Evolutionary conservation across 2,888 invertebrate genomes (phyloP).

Genomic region (Caenorhabditis sp.): DNA sequence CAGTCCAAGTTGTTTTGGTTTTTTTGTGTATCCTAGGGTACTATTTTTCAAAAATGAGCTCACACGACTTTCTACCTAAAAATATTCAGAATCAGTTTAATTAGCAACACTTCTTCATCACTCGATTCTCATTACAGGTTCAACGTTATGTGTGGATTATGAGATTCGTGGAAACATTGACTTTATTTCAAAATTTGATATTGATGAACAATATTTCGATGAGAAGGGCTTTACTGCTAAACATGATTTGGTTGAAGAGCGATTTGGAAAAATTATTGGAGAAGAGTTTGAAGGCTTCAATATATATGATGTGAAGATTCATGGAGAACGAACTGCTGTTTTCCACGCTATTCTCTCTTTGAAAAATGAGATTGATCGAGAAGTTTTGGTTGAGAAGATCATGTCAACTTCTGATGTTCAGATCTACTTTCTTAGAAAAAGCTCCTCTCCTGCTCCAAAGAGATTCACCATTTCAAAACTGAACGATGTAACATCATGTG

Average conservation of each 20-base stretch:
- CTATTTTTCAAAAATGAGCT: no score
- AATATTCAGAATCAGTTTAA: no score
- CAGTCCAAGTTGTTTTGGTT: no score
- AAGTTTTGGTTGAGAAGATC: neutral
- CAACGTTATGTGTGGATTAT: slow-evolving; percentile 13
- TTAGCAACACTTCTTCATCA: no score
- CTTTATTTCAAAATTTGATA: slow-evolving; percentile 19
- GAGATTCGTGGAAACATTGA: slow-evolving; percentile 36
- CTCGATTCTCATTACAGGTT: neutral
- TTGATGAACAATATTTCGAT: slow-evolving; percentile 20
- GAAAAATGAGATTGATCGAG: neutral
- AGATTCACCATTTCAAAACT: neutral
- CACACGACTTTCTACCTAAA: no score
- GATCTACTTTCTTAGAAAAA: neutral
- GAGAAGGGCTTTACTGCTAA: neutral
- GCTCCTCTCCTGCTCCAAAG: neutral
- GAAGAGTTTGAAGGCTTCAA: neutral
- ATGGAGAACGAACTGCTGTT: neutral
- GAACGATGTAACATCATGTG: slow-evolving; percentile 24
- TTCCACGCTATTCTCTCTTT: slow-evolving; percentile 4
- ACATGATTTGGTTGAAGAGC: neutral
- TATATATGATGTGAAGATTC: neutral
- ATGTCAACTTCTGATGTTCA: neutral
- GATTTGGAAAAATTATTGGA: neutral
- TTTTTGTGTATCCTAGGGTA: no score